Base-by-base conservation (phyloP, 2,797 vertebrate species). In the Ptychadena robeensis region DNA sequence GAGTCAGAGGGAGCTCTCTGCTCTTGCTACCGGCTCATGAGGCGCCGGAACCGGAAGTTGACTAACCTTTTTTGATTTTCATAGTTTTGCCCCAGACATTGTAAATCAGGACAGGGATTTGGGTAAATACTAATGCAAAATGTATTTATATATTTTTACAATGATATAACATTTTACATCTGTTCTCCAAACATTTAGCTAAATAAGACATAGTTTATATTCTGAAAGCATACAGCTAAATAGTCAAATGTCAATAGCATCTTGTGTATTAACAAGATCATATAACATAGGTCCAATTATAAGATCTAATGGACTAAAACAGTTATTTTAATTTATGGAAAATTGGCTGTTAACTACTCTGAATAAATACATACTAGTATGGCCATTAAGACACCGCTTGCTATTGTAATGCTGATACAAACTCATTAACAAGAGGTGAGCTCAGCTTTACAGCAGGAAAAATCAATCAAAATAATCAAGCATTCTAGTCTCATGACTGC, bases 291-390 rank as follows among this genome's bases (percentile, higher is more conserved):
- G 64, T 85, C 86, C 85, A 80, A 86, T 90, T 86, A 86, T 48
- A 38, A 82, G 88, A 30, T 85, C 84, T 87, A 88, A 88, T 85
- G 85, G 87, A 32, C 79, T 83, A 86, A 79, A 77, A 85, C 76
- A 59, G 31, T 79, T 48, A 27, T 86, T 81, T 75, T 80, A 87
- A 89, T 87, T 86, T 87, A 87, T 71, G 82, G 88, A 71, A 89
- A 90, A 90, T 86, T 86, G 82, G 76, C 84, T 86, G 76, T 89
- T 87, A 90, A 27, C 83, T 82, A 80, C 72, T 1, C 32, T 34
- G 77, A 34, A 63, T 68, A 89, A 88, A 88, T 2, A 86, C 84
- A 88, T 48, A 25, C 25, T 30, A 40, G 25, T 18, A 67, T 18
- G 4, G 61, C 12, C 65, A 69, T 68, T 79, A 57, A 79, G 9